Conservation (phyloP, 2,888 invertebrate genomes). For the Orthosia cruda region DNA sequence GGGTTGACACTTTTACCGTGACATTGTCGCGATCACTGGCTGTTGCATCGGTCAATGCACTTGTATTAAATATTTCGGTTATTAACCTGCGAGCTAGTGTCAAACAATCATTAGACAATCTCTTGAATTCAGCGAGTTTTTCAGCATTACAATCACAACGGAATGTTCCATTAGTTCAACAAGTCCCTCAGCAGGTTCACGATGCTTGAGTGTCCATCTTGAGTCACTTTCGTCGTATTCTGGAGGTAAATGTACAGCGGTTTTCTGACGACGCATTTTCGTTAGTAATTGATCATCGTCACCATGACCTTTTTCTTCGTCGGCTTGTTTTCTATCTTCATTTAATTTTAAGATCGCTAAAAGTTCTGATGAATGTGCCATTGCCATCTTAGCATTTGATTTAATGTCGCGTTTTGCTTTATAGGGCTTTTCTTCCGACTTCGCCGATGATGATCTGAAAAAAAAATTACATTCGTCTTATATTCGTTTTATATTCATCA, state of each 20-base stretch:
- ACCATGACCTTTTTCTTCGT: not conserved
- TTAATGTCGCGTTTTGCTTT: not conserved
- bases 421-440: not conserved
- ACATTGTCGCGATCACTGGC: not conserved
- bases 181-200: too few species aligned
- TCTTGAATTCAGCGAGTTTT: too few species aligned
- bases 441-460: not conserved
- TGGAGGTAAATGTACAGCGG: not conserved
- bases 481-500: too few species aligned
- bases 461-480: too few species aligned
- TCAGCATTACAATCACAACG: too few species aligned
- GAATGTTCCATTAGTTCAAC: too few species aligned
- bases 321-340: not conserved
- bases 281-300: not conserved
- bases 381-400: not conserved
- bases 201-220: too few species aligned
- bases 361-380: not conserved
- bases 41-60: too few species aligned
- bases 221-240: too few species aligned
- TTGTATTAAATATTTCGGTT: not conserved
- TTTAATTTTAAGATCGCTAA: not conserved
- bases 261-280: not conserved
- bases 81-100: too few species aligned
- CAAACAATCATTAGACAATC: too few species aligned
- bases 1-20: not conserved